Percentiles rank a stretch among this genome's conserved stretches.
These are phyloP conservation scores for Polymixis flavicincta DNA, from an alignment of 2,888 invertebrate genomes.

Conservation along the genomic window DNA sequence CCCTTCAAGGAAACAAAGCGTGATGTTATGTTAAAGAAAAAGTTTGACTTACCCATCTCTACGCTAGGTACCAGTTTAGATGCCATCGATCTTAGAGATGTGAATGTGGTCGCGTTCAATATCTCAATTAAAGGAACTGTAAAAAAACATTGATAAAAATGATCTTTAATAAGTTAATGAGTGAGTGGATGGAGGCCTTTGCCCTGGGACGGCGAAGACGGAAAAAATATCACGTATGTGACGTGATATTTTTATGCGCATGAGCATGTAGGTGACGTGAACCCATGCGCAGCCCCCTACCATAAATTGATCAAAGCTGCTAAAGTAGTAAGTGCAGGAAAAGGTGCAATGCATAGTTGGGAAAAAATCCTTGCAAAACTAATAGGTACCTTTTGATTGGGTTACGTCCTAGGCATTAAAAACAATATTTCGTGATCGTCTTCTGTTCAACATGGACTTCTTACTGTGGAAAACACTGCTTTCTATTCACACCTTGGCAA, in stretches of 20 bases:
- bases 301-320: no score
- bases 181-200: not conserved
- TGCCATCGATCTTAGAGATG: slow-evolving; percentile 86
- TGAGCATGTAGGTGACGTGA: no score
- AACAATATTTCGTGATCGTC: not conserved
- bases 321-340: no score
- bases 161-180: not conserved
- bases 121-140: slow-evolving; percentile 86
- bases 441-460: not conserved
- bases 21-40: not conserved
- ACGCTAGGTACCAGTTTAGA: slow-evolving; percentile 85
- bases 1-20: no score
- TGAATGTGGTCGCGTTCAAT: slow-evolving; percentile 86
- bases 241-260: no score
- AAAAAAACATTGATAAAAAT: slow-evolving; percentile 19
- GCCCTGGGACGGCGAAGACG: not conserved
- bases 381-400: not conserved
- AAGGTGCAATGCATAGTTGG: not conserved
- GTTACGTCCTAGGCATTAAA: not conserved
- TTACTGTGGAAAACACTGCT: not conserved
- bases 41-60: slow-evolving; percentile 81
- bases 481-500: no score
- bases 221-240: no score
- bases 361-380: not conserved
- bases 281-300: no score